A percentile compares a stretch with the other conserved stretches of the same genome.
Conservation (phyloP, 2,797 vertebrate genomes). For the Astyanax mexicanus region DNA sequence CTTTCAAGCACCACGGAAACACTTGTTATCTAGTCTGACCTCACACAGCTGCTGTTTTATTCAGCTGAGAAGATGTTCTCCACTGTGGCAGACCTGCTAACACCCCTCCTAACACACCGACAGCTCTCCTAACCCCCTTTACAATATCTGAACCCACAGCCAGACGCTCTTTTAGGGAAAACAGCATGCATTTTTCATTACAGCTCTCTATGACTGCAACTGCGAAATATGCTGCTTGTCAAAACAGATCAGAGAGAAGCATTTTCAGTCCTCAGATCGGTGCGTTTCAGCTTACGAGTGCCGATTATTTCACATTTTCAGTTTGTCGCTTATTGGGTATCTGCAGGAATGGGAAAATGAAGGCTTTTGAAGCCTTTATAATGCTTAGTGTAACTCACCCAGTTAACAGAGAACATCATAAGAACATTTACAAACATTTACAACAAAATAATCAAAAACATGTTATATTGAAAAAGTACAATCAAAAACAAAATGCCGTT, state of each 20-base stretch:
- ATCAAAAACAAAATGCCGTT: too few species aligned
- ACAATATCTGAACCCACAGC: conserved; percentile 2
- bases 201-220: not conserved
- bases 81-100: conserved; percentile 21
- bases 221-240: not conserved
- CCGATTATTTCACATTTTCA: not conserved
- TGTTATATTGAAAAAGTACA: too few species aligned
- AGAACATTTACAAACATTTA: too few species aligned
- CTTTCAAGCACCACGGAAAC: too few species aligned
- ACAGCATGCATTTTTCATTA: conserved; percentile 27
- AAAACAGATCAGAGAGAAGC: not conserved
- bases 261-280: not conserved
- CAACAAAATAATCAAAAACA: too few species aligned
- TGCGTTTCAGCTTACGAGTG: not conserved
- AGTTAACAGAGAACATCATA: too few species aligned
- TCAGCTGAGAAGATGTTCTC: conserved; percentile 49
- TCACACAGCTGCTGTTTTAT: conserved; percentile 69
- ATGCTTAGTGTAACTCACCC: too few species aligned
- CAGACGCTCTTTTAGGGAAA: not conserved
- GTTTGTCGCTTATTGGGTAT: too few species aligned
- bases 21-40: conserved; percentile 70
- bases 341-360: too few species aligned
- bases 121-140: conserved; percentile 25
- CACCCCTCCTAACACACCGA: conserved; percentile 9
- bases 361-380: too few species aligned